Base-by-base conservation (phyloP, 2,888 invertebrate species). In the Cybosia mesomella region DNA sequence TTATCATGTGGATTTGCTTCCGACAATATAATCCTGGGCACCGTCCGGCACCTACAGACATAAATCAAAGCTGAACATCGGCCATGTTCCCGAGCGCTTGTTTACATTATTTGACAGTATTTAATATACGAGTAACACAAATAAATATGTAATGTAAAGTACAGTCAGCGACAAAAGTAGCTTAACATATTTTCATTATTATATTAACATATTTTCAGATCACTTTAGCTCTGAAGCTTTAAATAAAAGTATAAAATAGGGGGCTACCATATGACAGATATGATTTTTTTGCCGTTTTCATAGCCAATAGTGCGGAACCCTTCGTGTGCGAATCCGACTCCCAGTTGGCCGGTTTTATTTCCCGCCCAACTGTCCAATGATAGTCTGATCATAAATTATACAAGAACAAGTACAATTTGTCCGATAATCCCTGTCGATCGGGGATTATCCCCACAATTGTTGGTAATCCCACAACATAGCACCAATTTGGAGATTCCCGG, bases 341-440 rank as follows among this genome's bases (percentile, higher is more conserved):
- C 43, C n/a, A n/a, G n/a, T 49, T 8, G 49, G 9, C 9, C 49
- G n/a, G 13, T 49, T 49, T 49, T 49, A 71, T 64, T 43, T 55
- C 11, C 53, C 18, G 21, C 39, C 61, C 73, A 78, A 71, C 70
- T 81, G 81, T 72, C 55, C 66, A 75, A 74, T 69, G 54, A 55
- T 60, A 55, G 39, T 34, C 9, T 81, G 72, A 77, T 82, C 74
- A 88, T 89, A 87, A 89, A 89, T 89, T 86, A 83, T 68, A 70
- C 65, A 81, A 67, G 74, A 80, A 72, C 72, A 74, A 73, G 79
- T 76, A 80, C 85, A 78, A 85, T 85, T 87, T 88, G 85, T 83
- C 82, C 80, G 73, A 70, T 86, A 89, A 89, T 87, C 89, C 87
- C 82, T 86, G 89, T 89, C 89, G 83, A 89, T 89, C 80, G 88